Evolutionary conservation across 2,797 vertebrate species (phyloP), one percentile per base, ranked within the genome.

Genomic region (Rhinogobio ventralis): DNA sequence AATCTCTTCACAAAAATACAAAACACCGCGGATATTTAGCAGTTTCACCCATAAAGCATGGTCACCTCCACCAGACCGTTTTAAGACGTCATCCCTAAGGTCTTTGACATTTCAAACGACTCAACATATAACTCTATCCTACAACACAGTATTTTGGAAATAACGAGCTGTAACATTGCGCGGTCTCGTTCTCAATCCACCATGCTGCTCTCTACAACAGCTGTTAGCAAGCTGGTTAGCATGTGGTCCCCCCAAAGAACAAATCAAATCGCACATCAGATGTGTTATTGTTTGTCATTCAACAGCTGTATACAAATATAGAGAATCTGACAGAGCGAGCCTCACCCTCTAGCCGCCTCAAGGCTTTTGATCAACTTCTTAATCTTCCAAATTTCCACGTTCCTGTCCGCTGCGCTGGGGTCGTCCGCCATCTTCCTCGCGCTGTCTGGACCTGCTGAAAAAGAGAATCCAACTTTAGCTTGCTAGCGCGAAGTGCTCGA

Each of bases 331-430:
- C 33, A 28, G 55, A 5, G 8, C 23, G 2, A 66, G 60, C 14
- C 87, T 74, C 72, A 90, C 89, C 89, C 89, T 64, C 89, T 74
- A 15, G 88, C 88, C n/a, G 89, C 90, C 83, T 90, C 90, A 2
- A 91, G 87, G 85, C 88, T 89, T 79, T 90, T 91, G 68, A 90
- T 89, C 79, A 90, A 90, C 90, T 89, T 90, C 84, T 90, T 90
- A 81, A 90, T 90, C 86, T 89, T 90, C 87, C 96, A 97, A 88
- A 97, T 97, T 89, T 97, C 96, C 95, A 97, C 96, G 93, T 96
- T 97, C 91, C 96, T 95, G 91, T 97, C 96, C 92, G 96, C 96
- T 91, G 96, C 96, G 89, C 93, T 97, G 91, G 96, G 96, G 94
- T 97, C 96, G 94, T 96, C 96, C 94, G 96, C 96, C 96, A 97